Base-by-base conservation (phyloP, 92 coral and sea anemone genomes). In the Parazoanthus atlanticus region DNA sequence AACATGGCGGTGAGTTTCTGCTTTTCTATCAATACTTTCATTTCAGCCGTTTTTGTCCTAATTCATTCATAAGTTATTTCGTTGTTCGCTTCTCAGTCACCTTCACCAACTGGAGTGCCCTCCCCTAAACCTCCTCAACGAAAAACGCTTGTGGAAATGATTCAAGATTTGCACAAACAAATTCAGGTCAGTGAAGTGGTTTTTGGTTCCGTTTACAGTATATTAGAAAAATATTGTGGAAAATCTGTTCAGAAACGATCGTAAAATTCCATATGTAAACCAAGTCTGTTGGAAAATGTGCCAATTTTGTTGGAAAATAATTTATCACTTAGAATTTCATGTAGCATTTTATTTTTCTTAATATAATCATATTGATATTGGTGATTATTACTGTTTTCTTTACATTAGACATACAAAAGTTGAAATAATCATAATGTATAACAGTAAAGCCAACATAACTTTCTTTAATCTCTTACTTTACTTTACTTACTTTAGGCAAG, bases 111-210 rank as follows among this genome's bases (percentile, higher is more conserved):
- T 29, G 85, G 76, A 69, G 88, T 86, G 25, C 87, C 88, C 47
- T 78, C 91, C 30, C 87, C 90, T 30, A 89, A 91, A 33, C 86
- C 84, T 29, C 90, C 86, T 65, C 90, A 86, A 74, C 92, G 90
- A 13, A 91, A 86, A 78, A 93, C 89, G 31, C 67, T 91, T 9
- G 92, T 81, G 15, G 98, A 95, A 82, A 84, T 93, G 96, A 56
- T 95, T 19, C 96, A 93, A 86, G 98, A 95, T 79, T 87, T 95
- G 17, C 96, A 94, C 46, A 94, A 91, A 34, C 88, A 93, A 66
- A 93, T 95, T 47, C 98, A 95, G 96, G 98, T 95, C 26, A 49
- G 80, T 71, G 7, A 25, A 5, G 16, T 49, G 19, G 8, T 5
- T 49, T 13, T 0, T 49, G 8, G 17, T 49, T 17, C 56, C 19